Conservation (phyloP, 2,888 invertebrate species). For the Amblyjoppa fuscipennis region DNA sequence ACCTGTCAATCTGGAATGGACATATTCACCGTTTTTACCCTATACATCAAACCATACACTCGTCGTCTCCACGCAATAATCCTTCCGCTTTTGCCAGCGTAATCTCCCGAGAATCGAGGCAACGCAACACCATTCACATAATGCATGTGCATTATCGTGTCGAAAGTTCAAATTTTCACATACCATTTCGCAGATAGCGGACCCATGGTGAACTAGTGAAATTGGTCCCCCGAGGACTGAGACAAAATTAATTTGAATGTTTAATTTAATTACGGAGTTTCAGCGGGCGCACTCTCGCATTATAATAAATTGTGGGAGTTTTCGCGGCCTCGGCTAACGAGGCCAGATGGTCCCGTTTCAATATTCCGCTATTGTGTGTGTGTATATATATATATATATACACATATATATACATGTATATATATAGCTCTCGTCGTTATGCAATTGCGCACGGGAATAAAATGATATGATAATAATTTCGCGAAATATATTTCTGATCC, state of each 20-base stretch:
- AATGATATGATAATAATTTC: slow-evolving; percentile 2
- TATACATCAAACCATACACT: not conserved
- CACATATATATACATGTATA: not conserved
- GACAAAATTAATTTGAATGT: slow-evolving; percentile 43
- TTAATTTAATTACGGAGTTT: slow-evolving; percentile 50
- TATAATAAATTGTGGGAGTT: slow-evolving; percentile 38
- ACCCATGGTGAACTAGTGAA: not conserved
- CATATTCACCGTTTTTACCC: too few species aligned
- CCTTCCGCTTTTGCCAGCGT: not conserved
- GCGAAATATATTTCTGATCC: slow-evolving; percentile 28
- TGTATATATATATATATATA: not conserved
- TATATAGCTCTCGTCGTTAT: not conserved
- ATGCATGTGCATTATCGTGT: slow-evolving; percentile 4
- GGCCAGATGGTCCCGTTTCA: slow-evolving; percentile 29
- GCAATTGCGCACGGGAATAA: not conserved
- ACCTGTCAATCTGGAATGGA: too few species aligned
- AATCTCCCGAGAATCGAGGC: not conserved
- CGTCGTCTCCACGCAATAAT: not conserved
- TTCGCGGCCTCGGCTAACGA: slow-evolving; percentile 31
- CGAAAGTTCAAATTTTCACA: slow-evolving; percentile 13
- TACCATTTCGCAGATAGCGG: not conserved
- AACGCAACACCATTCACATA: not conserved
- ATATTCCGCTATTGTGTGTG: slow-evolving; percentile 21
- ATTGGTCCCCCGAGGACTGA: not conserved
- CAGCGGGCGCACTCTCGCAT: slow-evolving; percentile 3